Percentiles rank a stretch among this genome's conserved stretches.
Conservation (phyloP, 2,113 vertebrate species). For the Centropristis striata region DNA sequence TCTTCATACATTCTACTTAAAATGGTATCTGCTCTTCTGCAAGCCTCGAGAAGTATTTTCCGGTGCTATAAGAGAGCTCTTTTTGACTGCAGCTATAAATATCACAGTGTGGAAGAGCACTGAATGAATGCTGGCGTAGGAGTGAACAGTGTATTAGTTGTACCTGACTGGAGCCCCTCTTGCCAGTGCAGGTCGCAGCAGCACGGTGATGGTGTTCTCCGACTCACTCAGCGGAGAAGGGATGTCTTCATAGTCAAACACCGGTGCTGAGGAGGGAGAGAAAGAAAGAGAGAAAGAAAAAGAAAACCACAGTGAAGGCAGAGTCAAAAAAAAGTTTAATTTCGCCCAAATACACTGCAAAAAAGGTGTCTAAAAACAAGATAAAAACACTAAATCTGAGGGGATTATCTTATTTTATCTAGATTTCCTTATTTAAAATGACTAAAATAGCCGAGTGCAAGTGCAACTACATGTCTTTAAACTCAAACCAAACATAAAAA, state of each 20-base stretch:
- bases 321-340: not conserved
- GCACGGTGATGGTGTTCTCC: constrained; percentile 95
- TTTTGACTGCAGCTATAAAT: constrained; percentile 56
- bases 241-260: constrained; percentile 95
- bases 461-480: constrained; percentile 5
- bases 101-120: constrained; percentile 10
- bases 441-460: constrained; percentile 23
- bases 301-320: not conserved
- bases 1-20: constrained; percentile 8
- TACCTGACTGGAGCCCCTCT: constrained; percentile 97
- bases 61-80: not conserved
- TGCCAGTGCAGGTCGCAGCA: constrained; percentile 93
- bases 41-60: constrained; percentile 3
- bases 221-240: constrained; percentile 92
- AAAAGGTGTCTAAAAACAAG: too few species aligned
- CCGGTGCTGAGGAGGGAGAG: constrained; percentile 91
- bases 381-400: too few species aligned
- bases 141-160: constrained; percentile 23
- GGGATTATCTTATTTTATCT: too few species aligned
- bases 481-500: not conserved
- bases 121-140: constrained; percentile 40
- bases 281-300: not conserved
- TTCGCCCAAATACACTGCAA: too few species aligned
- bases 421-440: too few species aligned
- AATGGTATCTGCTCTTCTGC: not conserved